These are phyloP conservation scores for Pomatostomus ruficeps DNA, from an alignment of 2,113 vertebrate species.

Conservation along the genomic window DNA sequence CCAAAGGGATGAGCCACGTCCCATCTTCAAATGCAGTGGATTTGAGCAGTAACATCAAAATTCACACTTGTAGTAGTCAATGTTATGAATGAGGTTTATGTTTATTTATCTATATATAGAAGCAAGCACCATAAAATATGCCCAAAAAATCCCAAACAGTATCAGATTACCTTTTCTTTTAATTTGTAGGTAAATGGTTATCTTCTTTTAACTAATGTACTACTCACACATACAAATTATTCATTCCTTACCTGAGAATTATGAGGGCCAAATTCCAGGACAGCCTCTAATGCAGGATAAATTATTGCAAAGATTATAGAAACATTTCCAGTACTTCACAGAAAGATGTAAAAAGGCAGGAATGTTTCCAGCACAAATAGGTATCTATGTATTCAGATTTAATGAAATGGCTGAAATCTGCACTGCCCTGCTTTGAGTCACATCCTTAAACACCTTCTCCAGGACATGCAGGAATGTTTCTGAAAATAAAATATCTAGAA, in stretches of 20 bases:
- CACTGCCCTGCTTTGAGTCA: not conserved
- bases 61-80: not conserved
- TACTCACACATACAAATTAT: not conserved
- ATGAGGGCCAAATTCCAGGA: not conserved
- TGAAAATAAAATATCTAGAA: not conserved
- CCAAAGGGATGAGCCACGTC: rapidly evolving
- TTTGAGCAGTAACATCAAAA: not conserved
- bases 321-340: not conserved
- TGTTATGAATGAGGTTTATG: not conserved
- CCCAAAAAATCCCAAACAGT: not conserved
- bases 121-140: not conserved
- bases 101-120: not conserved
- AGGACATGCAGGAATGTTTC: not conserved
- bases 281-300: not conserved
- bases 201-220: not conserved
- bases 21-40: not conserved
- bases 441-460: not conserved
- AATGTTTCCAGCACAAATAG: not conserved
- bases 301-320: not conserved
- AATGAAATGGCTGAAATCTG: not conserved
- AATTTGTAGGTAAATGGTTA: not conserved
- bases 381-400: not conserved
- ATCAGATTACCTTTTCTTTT: not conserved
- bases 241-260: not conserved
- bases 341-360: not conserved